Evolutionary conservation across 2,797 vertebrate species (phyloP).

Genomic region (Hylomyscus alleni): DNA sequence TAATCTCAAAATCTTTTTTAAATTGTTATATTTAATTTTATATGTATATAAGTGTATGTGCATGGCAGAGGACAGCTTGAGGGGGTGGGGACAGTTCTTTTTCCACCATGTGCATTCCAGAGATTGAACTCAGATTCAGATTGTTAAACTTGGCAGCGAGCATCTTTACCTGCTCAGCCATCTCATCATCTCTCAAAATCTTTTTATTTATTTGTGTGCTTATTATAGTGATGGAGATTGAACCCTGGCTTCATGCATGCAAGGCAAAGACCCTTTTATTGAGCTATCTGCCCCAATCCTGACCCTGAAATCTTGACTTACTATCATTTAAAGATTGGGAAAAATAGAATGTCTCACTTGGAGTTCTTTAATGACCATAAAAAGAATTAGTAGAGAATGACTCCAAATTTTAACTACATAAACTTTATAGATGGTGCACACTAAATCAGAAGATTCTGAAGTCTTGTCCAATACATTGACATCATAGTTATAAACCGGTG

Average conservation of each 20-base stretch:
- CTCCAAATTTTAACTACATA: conserved; percentile 25
- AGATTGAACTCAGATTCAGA: not conserved
- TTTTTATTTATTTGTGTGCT: not conserved
- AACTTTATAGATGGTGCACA: not conserved
- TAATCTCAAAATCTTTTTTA: not conserved
- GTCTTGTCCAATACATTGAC: not conserved
- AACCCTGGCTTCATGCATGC: not conserved
- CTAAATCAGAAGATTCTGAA: conserved; percentile 17
- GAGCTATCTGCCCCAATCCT: not conserved
- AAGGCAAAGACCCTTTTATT: not conserved
- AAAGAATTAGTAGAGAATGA: conserved; percentile 52
- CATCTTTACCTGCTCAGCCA: not conserved
- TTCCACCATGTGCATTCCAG: not conserved
- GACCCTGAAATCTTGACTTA: not conserved
- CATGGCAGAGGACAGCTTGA: not conserved
- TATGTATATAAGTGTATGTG: not conserved
- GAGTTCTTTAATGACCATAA: conserved; percentile 44
- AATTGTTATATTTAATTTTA: too few relatives aligned
- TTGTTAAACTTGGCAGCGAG: not conserved
- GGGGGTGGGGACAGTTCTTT: not conserved
- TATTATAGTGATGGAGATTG: not conserved
- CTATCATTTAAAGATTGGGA: conserved; percentile 1
- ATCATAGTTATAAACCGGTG: not conserved
- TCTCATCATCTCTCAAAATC: not conserved
- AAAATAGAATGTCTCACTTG: conserved; percentile 57